These are phyloP conservation scores for Heliothis virescens DNA, from an alignment of 1,140 invertebrate species.

Conservation along the genomic window DNA sequence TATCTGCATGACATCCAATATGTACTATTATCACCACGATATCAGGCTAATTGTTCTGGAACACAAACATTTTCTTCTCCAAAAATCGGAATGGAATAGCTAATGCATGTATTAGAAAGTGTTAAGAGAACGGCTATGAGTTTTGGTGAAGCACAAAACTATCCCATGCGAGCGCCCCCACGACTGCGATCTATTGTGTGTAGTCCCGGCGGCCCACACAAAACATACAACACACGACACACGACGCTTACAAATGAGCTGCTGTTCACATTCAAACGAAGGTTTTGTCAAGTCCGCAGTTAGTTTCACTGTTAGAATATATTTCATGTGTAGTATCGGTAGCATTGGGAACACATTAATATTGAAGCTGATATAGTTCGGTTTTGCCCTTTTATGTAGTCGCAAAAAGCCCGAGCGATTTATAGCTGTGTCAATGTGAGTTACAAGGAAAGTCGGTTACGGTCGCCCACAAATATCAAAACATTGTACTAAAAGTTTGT, in stretches of 20 bases:
- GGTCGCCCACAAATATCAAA: not conserved
- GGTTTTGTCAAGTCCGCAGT: not conserved
- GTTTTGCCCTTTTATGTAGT: not conserved
- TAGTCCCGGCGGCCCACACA: too few relatives aligned
- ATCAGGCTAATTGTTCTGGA: too few relatives aligned
- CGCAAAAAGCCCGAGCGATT: slow-evolving; percentile 19
- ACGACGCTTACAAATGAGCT: not conserved
- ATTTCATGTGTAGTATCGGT: not conserved
- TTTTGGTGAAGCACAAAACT: too few relatives aligned
- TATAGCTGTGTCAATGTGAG: slow-evolving; percentile 23
- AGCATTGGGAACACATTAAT: not conserved
- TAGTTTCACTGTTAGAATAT: not conserved
- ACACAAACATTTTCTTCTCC: too few relatives aligned
- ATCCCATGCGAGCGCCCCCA: too few relatives aligned
- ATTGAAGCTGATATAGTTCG: not conserved
- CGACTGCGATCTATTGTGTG: too few relatives aligned
- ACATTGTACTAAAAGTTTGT: slow-evolving; percentile 3
- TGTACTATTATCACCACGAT: too few relatives aligned
- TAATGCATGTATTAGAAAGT: too few relatives aligned
- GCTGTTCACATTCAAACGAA: not conserved
- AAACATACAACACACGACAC: not conserved
- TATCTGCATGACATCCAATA: too few relatives aligned
- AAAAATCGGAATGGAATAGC: too few relatives aligned
- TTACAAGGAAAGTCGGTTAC: slow-evolving; percentile 4
- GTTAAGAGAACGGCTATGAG: too few relatives aligned